Evolutionary conservation across 2,113 vertebrate species (phyloP).

Genomic region (Ariopsis seemanni): DNA sequence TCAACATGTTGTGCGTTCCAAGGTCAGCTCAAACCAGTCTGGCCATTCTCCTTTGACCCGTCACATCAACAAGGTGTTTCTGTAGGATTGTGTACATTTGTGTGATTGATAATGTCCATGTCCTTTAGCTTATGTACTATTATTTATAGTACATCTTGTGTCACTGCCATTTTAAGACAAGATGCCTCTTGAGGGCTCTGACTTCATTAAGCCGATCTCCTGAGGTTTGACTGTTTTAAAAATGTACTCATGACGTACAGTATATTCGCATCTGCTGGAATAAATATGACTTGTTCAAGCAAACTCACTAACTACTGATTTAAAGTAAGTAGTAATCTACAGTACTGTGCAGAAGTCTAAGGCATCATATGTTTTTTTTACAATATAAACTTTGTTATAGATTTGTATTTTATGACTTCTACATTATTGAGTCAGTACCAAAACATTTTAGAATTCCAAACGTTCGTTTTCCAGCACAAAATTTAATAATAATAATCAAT

Average conservation of each 20-base stretch:
- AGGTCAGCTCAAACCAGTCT: neutral
- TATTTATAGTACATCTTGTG: neutral
- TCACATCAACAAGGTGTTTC: neutral
- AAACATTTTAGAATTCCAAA: too few relatives aligned
- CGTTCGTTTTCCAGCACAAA: too few relatives aligned
- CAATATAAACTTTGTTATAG: too few relatives aligned
- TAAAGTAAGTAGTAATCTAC: neutral
- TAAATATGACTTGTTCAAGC: too few relatives aligned
- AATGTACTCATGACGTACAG: neutral
- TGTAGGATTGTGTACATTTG: neutral
- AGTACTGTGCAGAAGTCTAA: too few relatives aligned
- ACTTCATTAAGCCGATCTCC: slow-evolving; percentile 14
- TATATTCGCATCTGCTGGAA: neutral
- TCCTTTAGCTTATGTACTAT: neutral
- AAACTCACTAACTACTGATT: neutral
- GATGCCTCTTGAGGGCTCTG: slow-evolving; percentile 5
- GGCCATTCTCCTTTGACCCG: neutral
- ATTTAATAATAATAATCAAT: too few relatives aligned
- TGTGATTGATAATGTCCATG: neutral
- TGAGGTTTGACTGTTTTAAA: neutral
- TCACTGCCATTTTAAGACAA: slow-evolving; percentile 9
- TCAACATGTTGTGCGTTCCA: neutral
- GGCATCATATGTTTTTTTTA: too few relatives aligned
- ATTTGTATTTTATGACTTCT: too few relatives aligned
- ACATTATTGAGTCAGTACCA: too few relatives aligned